Evolutionary conservation across 2,113 vertebrate species (phyloP), one percentile per base, ranked within the genome.

Genomic region (Sinosuthora webbiana): DNA sequence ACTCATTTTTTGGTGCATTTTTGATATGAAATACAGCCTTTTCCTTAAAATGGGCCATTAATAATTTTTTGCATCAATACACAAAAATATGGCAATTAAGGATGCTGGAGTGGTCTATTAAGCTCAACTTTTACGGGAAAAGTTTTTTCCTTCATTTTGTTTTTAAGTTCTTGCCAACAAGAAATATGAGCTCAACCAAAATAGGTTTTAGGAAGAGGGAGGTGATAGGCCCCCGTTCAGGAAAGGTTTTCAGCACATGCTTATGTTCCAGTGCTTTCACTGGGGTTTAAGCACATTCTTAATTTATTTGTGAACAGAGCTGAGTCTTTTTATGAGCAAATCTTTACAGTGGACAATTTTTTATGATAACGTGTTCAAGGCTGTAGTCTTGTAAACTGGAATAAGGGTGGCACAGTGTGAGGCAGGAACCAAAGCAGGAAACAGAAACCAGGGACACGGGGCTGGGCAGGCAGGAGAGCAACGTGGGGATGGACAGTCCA

Each of bases 241-340:
- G 89, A 95, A 94, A 75, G 91, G 57, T 59, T 97, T 96, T 92
- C 93, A 94, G 69, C 93, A 95, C 93, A 89, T 87, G 81, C 77
- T 95, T 93, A 9, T 69, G 95, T 91, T 96, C 91, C 83, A 71
- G 59, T 55, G 67, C 83, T 94, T 95, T 89, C 95, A 87, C 69
- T 68, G 91, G 62, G 91, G 41, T 75, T 96, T 95, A 95, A 95
- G 93, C 87, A 91, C 77, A 84, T 91, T 91, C 83, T 94, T 95
- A 94, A 95, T 95, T 93, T 95, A 89, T 97, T 97, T 95, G 96
- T 93, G 96, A 97, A 95, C 94, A 92, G 93, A 92, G 93, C 64
- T 41, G 64, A 12, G 1, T 6, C 90, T 94, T 96, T 96, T 96
- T 93, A 96, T 91, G 94, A 86, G 83, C 52, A 95, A 87, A 77